phyloP scores from a whole-genome alignment of 2,888 invertebrate species.

The Drosophila melanosoma region DNA sequence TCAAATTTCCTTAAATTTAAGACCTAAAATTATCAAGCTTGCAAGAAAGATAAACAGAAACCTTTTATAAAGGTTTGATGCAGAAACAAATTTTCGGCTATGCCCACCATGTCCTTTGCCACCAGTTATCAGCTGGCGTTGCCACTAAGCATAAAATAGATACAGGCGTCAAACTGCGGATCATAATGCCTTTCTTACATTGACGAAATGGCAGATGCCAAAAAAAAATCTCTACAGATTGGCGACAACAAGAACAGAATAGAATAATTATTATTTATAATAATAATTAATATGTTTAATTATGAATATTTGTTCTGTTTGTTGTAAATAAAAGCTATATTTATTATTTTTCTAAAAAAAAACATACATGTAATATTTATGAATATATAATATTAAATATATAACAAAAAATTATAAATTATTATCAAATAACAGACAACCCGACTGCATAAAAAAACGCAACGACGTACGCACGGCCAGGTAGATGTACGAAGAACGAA shows the following conservation, averaged over 20 bases:
- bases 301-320: not conserved
- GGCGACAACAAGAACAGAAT: not conserved
- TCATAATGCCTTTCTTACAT: not conserved
- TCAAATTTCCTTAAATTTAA: not conserved
- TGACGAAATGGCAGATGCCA: not conserved
- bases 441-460: not conserved
- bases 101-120: not conserved
- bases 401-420: not conserved
- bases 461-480: not conserved
- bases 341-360: not conserved
- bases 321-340: not conserved
- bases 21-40: not conserved
- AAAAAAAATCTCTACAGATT: not conserved
- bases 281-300: not conserved
- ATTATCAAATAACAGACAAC: not conserved
- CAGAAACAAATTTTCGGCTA: not conserved
- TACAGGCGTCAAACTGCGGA: not conserved
- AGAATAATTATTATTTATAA: not conserved
- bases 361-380: not conserved
- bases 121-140: not conserved
- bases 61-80: not conserved
- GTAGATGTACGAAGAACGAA: not conserved
- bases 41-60: not conserved
- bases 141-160: not conserved
- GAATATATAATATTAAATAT: not conserved